Conservation (phyloP, 1,140 invertebrate genomes). For the Watersipora subatra region DNA sequence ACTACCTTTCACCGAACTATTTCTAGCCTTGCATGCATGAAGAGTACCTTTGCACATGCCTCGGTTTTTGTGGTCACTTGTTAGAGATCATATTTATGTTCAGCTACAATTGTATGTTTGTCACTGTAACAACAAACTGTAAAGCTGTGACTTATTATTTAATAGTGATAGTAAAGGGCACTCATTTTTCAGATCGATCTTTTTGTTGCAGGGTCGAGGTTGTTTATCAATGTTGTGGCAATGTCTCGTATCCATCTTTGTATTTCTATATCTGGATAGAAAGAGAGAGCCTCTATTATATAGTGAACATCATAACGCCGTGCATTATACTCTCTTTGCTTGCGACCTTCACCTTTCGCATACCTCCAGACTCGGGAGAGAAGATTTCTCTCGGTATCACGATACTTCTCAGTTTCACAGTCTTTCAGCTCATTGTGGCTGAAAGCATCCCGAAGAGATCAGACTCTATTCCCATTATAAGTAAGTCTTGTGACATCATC, state of each 20-base stretch:
- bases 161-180: too few species aligned
- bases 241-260: neutral
- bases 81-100: too few species aligned
- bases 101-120: too few species aligned
- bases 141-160: too few species aligned
- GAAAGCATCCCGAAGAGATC: conserved; percentile 50
- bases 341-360: conserved; percentile 47
- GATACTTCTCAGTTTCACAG: conserved; percentile 47
- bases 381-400: conserved; percentile 49
- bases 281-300: conserved; percentile 37
- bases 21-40: too few species aligned
- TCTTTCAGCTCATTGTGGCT: conserved; percentile 49
- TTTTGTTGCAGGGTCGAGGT: neutral
- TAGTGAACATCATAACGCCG: conserved; percentile 48
- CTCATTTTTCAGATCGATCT: too few species aligned
- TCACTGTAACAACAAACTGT: too few species aligned
- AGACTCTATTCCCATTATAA: conserved; percentile 47
- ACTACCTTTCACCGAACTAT: too few species aligned
- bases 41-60: too few species aligned
- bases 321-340: conserved; percentile 49
- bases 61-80: too few species aligned
- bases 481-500: conserved; percentile 39
- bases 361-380: conserved; percentile 48
- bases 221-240: neutral
- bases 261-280: conserved; percentile 30